Base-by-base conservation (phyloP, 2,797 vertebrate genomes). In the Hemitrygon akajei region DNA sequence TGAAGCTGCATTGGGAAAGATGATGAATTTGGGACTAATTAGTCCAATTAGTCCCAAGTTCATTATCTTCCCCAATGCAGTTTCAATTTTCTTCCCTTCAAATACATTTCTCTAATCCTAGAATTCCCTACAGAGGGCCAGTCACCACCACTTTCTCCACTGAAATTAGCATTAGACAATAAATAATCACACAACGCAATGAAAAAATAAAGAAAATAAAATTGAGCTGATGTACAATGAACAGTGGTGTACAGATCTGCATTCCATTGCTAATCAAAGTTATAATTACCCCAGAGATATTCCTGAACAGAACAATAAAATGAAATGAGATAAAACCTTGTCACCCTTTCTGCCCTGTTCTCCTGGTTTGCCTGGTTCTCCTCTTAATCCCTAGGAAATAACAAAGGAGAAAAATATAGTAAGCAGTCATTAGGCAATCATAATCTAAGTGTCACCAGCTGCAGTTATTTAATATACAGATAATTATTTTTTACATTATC, bases 291-390 rank as follows among this genome's bases (percentile, higher is more conserved):
- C 84, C 30, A 7, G 40, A 1, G 63, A 30, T 86, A 86, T 86
- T 86, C 30, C 82, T 60, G 30, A 87, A 92, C 22, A 40, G 73
- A 73, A 92, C 22, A 7, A 71, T 9, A 5, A 25, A 76, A 93
- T 56, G 27, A 93, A 56, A 56, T 71, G 56, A 56, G 66, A 93
- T 81, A 69, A 27, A 97, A 99, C 99, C 98, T 99, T 99, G 94
- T 98, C 97, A 97, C 99, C 99, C 97, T 98, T 99, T 94, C 95
- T 95, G 94, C 98, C 99, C 95, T 98, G 97, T 95, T 96, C 97
- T 95, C 98, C 99, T 77, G 96, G 96, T 93, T 95, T 95, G 93
- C 98, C 98, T 0, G 96, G 96, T 93, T 97, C 97, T 96, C 98
- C 98, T 93, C 96, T 95, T 94, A 97, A 97, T 60, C 98, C 98